Evolutionary conservation across 1,140 invertebrate species (phyloP), one percentile per base, ranked within the genome.

Genomic region (Dendrolimus kikuchii): DNA sequence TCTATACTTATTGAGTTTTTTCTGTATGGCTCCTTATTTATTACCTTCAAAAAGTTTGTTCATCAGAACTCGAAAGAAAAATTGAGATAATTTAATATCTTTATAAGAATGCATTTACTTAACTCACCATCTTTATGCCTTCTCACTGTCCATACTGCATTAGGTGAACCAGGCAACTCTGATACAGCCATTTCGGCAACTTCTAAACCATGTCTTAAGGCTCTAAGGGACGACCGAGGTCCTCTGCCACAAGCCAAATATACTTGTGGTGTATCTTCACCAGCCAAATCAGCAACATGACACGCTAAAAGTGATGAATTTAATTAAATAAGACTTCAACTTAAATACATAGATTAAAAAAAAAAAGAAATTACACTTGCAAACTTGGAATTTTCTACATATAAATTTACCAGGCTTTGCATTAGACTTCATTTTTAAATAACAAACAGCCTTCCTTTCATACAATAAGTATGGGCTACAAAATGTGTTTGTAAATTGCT

Each of bases 131-230:
- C 98, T 77, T 94, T 92, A 84, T 96, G 93, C 77, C 94, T 92
- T 83, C 99, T 98, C 2, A 99, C 98, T 40, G 99, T 99, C 99
- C 99, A 99, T 5, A 99, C 99, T 73, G 98, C 98, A 89, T 99
- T 99, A 6, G 99, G 99, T 83, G 98, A 99, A 81, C 98, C 98
- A 7, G 99, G 99, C 60, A 99, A 88, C 86, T 99, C 98, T 47
- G 98, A 99, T 4, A 99, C 98, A 66, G 98, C 99, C 98, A 99
- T 99, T 88, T 99, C 99, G 0, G 97, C 97, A 2, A 95, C 98
- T 90, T 99, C 98, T 7, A 99, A 88, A 71, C 99, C 99, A 87
- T 99, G 99, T 45, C 98, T 91, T 4, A 99, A 87, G 1, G 99
- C 96, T 71, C 98, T 87, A 4, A 99, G 70, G 1, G 97, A 95